Conservation (phyloP, 2,888 invertebrate species). For the Lasioglossum leucozonium region DNA sequence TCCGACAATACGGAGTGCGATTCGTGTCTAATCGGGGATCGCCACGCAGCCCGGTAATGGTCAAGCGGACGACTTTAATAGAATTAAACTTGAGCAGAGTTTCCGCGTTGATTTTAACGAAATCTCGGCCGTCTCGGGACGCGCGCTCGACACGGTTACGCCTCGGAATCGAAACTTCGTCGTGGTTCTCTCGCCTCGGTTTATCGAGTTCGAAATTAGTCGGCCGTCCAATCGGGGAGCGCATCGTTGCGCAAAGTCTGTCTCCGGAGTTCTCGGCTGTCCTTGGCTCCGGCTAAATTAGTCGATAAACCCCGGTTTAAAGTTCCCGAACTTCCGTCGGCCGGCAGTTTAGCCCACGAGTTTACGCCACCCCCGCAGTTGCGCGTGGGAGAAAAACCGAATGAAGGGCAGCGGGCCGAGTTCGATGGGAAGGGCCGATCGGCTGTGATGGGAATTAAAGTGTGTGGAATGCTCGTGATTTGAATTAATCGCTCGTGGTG, state of each 20-base stretch:
- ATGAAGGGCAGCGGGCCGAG: slow-evolving; percentile 25
- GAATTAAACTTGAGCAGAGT: slow-evolving; percentile 66
- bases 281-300: slow-evolving; percentile 74
- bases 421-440: slow-evolving; percentile 24
- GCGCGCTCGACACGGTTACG: slow-evolving; percentile 38
- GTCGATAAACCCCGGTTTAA: slow-evolving; percentile 79
- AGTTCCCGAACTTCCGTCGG: slow-evolving; percentile 67
- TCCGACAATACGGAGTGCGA: slow-evolving; percentile 6
- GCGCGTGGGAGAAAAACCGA: slow-evolving; percentile 49
- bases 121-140: slow-evolving; percentile 56
- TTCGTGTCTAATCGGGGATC: slow-evolving; percentile 1
- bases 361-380: slow-evolving; percentile 37
- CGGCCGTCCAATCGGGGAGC: slow-evolving; percentile 66
- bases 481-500: slow-evolving; percentile 43
- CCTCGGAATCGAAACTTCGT: slow-evolving; percentile 67
- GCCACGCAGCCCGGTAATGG: slow-evolving; percentile 39
- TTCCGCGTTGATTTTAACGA: slow-evolving; percentile 73
- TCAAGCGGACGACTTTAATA: slow-evolving; percentile 60
- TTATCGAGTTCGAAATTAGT: slow-evolving; percentile 75
- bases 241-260: slow-evolving; percentile 65
- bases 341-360: slow-evolving; percentile 1
- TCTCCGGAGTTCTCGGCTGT: slow-evolving; percentile 67
- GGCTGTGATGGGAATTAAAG: slow-evolving; percentile 39
- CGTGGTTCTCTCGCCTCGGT: slow-evolving; percentile 63
- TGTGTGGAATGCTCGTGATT: slow-evolving; percentile 43